Evolutionary conservation across 1,140 invertebrate genomes (phyloP), one percentile per base, ranked within the genome.

Genomic region (Acyrthosiphon pisum): DNA sequence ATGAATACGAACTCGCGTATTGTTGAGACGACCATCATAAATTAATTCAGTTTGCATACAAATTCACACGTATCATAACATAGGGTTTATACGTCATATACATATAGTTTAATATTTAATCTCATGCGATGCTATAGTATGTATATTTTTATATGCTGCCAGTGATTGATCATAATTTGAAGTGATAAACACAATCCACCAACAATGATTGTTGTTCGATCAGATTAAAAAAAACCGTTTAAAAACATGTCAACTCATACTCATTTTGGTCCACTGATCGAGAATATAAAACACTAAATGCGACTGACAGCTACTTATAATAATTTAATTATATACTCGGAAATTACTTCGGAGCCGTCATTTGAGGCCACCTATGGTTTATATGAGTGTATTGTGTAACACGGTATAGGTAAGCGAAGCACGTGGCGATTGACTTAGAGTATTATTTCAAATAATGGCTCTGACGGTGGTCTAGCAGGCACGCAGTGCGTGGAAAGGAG

Each of bases 281-380:
- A 14, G n/a, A 76, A 76, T 68, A 76, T 14, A 76, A 76, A 76
- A 76, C 60, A 53, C 60, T 76, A 68, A 68, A 76, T n/a, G 60
- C n/a, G n/a, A 4, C 60, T n/a, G 60, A n/a, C 60, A 76, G 60
- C 60, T 76, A 76, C 60, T 76, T 76, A 76, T 76, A 76, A 76
- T 76, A 76, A n/a, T 76, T 76, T 76, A 76, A 76, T 76, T 76
- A 76, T 76, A 35, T n/a, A 76, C 18, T 76, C 60, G 60, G n/a
- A 76, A 76, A n/a, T 76, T n/a, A 76, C 2, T 76, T 76, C 18
- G 14, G n/a, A 76, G 30, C 60, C 60, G 26, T 60, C 8, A 60
- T 60, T 60, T 4, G 56, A 60, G 26, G 56, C 9, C 2, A 30
- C 14, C 11, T n/a, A 68, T 11, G 60, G 30, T 68, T 68, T 68